Conservation (phyloP, 1,140 invertebrate species). For the Scylla paramamosain region DNA sequence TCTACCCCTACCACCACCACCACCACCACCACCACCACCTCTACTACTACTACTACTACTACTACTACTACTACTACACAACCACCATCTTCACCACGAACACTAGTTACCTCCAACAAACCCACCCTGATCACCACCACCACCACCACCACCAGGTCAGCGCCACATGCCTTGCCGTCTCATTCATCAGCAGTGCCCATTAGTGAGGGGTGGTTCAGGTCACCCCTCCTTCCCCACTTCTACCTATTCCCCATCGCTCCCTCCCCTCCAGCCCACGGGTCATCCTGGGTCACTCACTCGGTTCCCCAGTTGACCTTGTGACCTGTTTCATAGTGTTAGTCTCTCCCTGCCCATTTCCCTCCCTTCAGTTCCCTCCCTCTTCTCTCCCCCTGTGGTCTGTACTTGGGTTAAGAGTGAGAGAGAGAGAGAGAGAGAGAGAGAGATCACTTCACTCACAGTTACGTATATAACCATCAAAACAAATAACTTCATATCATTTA, state of each 20-base stretch:
- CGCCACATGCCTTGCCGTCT: background rate
- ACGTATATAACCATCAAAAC: background rate
- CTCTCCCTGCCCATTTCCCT: background rate
- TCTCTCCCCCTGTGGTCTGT: background rate
- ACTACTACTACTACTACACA: conserved; percentile 13
- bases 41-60: conserved; percentile 22
- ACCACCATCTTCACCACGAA: background rate
- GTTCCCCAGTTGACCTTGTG: background rate
- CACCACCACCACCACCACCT: background rate
- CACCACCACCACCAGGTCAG: background rate
- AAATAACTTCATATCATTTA: background rate
- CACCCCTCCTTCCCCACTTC: background rate
- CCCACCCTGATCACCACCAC: background rate
- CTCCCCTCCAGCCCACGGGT: background rate
- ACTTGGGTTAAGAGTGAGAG: no score
- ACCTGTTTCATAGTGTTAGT: background rate
- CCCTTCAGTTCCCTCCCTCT: background rate
- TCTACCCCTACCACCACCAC: background rate
- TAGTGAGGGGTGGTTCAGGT: background rate
- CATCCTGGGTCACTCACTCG: background rate
- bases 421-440: background rate
- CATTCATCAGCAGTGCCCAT: conserved; percentile 37
- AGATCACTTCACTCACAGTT: background rate
- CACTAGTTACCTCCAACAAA: no score
- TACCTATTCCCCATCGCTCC: background rate